Evolutionary conservation across 2,888 invertebrate species (phyloP), one percentile per base, ranked within the genome.

Genomic region (Drosophila demipolita): DNA sequence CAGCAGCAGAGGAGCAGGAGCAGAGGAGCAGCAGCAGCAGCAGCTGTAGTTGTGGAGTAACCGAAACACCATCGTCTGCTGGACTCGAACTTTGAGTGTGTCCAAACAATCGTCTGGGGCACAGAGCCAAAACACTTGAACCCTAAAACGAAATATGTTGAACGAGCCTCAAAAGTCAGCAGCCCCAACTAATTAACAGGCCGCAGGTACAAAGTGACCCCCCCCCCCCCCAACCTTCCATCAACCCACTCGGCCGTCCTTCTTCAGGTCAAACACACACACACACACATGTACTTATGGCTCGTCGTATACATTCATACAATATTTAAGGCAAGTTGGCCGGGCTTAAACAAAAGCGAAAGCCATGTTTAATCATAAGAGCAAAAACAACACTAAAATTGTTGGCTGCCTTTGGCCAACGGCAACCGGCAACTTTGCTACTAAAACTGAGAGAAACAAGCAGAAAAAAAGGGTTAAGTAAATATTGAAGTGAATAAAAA

Each of bases 351-450:
- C 84, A 85, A 89, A 85, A 89, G 89, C 82, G 89, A 87, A 85
- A 87, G 85, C 82, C 85, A 86, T 86, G 88, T 86, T 86, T 86
- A 86, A 86, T 89, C 90, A 86, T 89, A 86, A 86, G 89, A 87
- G 88, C 82, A 89, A 86, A 85, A 86, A 82, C 82, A 89, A 85
- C 89, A 87, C 62, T 63, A 65, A 69, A 78, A 73, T 70, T 73
- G 80, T 84, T 64, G 80, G 67, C 48, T 73, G 80, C 79, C 66
- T 80, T 77, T 83, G 85, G 85, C 83, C 88, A 83, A 70, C 75
- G 73, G 73, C 69, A 80, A 77, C 81, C 42, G 42, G 20, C 40
- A 57, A 57, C 57, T 79, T 78, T 81, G 59, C 82, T 81, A 67
- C 81, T 75, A 80, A 78, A 81, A 81, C 68, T 77, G 75, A 65